Conservation (phyloP, 2,888 invertebrate genomes). For the Cylloceria caligata region DNA sequence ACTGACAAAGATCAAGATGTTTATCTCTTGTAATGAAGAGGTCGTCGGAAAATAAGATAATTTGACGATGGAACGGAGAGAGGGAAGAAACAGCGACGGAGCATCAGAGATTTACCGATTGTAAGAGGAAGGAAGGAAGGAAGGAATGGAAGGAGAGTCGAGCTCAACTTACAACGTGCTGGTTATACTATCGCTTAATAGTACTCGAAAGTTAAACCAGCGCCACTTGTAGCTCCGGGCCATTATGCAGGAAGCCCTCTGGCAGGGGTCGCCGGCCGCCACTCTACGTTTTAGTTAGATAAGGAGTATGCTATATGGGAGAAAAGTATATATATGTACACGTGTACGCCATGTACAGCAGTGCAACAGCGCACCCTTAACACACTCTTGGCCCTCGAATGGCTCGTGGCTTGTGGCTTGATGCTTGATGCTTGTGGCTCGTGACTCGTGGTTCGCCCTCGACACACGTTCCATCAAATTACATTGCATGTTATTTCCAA, state of each 20-base stretch:
- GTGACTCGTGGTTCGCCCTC: constrained; percentile 34
- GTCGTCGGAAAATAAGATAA: constrained; percentile 4
- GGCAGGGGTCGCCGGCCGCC: constrained; percentile 62
- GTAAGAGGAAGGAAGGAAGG: constrained; percentile 36
- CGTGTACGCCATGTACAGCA: constrained; percentile 23
- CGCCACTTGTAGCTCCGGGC: constrained; percentile 78
- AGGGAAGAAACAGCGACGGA: neutral
- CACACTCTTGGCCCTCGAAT: constrained; percentile 48
- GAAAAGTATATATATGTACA: constrained; percentile 21
- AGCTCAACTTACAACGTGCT: constrained; percentile 67
- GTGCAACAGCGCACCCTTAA: constrained; percentile 55
- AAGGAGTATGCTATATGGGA: neutral
- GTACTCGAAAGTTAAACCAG: constrained; percentile 79
- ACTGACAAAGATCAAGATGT: neutral
- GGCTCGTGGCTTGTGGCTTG: constrained; percentile 44
- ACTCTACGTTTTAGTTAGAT: constrained; percentile 52
- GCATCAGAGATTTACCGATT: constrained; percentile 7
- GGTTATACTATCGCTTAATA: constrained; percentile 74
- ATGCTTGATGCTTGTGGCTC: constrained; percentile 41
- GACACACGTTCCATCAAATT: constrained; percentile 37
- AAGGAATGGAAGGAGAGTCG: constrained; percentile 53
- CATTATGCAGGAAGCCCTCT: constrained; percentile 69
- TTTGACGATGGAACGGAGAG: neutral
- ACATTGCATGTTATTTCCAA: constrained; percentile 17
- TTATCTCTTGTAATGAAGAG: neutral